phyloP scores from a whole-genome alignment of 2,797 vertebrate genomes.

The Karalla daura region DNA sequence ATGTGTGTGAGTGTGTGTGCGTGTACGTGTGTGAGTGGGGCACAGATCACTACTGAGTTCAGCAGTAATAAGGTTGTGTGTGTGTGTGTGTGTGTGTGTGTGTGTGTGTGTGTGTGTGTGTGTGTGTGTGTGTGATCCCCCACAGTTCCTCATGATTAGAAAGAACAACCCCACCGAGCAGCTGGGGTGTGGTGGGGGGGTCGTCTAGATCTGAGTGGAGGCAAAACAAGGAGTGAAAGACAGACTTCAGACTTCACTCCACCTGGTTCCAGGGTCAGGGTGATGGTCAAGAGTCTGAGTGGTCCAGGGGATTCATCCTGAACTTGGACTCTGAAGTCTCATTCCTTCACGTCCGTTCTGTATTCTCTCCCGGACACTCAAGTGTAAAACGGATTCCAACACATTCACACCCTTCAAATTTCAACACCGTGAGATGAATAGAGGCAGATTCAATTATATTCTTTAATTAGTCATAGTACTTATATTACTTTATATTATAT shows the following conservation, averaged over 20 bases:
- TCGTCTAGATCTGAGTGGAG: conserved; percentile 44
- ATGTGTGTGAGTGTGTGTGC: no score
- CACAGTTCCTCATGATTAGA: conserved; percentile 62
- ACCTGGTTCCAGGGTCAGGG: no score
- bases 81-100: conserved; percentile 17
- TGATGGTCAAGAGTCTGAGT: no score
- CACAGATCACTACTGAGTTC: no score
- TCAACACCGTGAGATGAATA: no score
- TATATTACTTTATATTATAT: no score
- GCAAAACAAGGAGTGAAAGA: conserved; percentile 36
- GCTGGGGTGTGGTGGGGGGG: conserved; percentile 17
- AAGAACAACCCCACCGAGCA: conserved; percentile 59
- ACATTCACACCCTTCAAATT: neutral
- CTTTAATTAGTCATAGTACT: no score
- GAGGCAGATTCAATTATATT: conserved; percentile 11
- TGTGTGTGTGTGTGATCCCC: conserved; percentile 28
- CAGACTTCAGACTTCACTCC: no score
- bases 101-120: conserved; percentile 16
- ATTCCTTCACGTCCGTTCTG: neutral
- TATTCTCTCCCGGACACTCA: neutral
- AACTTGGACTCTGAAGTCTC: neutral
- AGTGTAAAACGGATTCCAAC: neutral
- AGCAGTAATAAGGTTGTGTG: conserved; percentile 27
- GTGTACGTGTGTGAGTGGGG: no score
- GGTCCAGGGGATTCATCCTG: no score